Percentiles rank a stretch among this genome's conserved stretches.
These are phyloP conservation scores for Leptobrachium ailaonicum DNA, from an alignment of 2,113 vertebrate genomes.

Conservation along the genomic window DNA sequence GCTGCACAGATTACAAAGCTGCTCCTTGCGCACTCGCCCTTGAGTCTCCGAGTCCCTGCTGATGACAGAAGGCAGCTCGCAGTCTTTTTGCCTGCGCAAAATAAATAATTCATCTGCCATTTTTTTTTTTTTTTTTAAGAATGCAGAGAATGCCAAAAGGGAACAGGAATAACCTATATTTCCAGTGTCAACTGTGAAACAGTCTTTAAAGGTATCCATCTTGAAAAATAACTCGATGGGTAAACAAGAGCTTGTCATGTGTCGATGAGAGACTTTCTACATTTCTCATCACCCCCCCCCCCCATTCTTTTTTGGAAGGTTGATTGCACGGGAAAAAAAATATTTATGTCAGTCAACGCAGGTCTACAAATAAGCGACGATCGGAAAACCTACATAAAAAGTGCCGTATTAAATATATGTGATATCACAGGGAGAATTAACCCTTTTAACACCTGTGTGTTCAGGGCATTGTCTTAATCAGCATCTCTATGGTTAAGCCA, in stretches of 20 bases:
- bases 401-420: too few relatives aligned
- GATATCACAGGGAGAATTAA: too few relatives aligned
- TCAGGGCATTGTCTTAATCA: too few relatives aligned
- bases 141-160: conserved; percentile 2
- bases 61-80: conserved; percentile 9
- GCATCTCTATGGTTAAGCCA: too few relatives aligned
- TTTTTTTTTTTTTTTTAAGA: neutral
- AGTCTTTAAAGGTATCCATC: conserved; percentile 7
- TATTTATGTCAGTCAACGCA: too few relatives aligned
- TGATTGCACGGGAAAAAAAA: too few relatives aligned
- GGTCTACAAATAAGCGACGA: too few relatives aligned
- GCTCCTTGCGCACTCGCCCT: neutral
- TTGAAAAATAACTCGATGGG: neutral
- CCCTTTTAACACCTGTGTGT: too few relatives aligned
- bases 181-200: conserved; percentile 2
- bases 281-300: neutral
- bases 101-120: conserved; percentile 28
- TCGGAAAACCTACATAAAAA: too few relatives aligned
- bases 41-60: neutral
- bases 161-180: conserved; percentile 17
- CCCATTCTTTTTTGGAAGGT: too few relatives aligned
- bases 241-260: neutral
- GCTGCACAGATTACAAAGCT: neutral
- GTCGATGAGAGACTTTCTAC: neutral
- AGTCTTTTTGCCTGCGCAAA: neutral